phyloP scores from a whole-genome alignment of 2,797 vertebrate genomes.

The Neoniphon sammara region DNA sequence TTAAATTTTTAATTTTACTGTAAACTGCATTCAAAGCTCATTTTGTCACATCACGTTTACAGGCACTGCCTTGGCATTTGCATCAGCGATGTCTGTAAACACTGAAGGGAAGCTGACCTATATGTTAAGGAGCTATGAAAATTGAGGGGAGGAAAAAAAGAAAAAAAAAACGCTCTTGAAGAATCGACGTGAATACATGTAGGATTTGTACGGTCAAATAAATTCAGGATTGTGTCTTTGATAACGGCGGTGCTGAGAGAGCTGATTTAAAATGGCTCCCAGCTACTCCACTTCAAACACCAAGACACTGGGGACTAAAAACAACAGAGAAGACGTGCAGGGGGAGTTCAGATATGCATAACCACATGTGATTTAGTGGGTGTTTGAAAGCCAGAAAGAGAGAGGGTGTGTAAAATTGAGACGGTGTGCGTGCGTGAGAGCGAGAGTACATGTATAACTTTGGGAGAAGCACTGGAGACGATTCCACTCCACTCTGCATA shows the following conservation, averaged over 20 bases:
- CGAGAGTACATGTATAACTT: conserved; percentile 34
- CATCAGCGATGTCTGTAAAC: too few species aligned
- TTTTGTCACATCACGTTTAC: too few species aligned
- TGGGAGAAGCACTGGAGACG: conserved; percentile 46
- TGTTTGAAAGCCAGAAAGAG: conserved; percentile 27
- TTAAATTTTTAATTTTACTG: too few species aligned
- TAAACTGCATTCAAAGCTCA: too few species aligned
- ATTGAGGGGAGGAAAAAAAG: too few species aligned
- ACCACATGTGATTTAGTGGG: conserved; percentile 44
- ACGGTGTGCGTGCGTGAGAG: background rate
- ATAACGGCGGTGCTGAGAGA: conserved; percentile 46
- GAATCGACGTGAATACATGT: conserved; percentile 27
- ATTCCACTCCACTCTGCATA: conserved; percentile 61
- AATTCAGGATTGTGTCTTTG: conserved; percentile 60
- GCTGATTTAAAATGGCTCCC: conserved; percentile 57
- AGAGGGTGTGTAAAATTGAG: background rate
- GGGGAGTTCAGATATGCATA: conserved; percentile 52
- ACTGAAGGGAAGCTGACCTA: too few species aligned
- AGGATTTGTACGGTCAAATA: conserved; percentile 54
- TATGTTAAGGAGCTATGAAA: too few species aligned
- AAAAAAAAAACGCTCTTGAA: background rate
- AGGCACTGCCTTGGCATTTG: too few species aligned
- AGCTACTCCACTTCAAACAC: conserved; percentile 64
- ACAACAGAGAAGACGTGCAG: conserved; percentile 41
- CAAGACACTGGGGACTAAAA: conserved; percentile 40